Base-by-base conservation (phyloP, 2,888 invertebrate species). In the Sturmia bella region DNA sequence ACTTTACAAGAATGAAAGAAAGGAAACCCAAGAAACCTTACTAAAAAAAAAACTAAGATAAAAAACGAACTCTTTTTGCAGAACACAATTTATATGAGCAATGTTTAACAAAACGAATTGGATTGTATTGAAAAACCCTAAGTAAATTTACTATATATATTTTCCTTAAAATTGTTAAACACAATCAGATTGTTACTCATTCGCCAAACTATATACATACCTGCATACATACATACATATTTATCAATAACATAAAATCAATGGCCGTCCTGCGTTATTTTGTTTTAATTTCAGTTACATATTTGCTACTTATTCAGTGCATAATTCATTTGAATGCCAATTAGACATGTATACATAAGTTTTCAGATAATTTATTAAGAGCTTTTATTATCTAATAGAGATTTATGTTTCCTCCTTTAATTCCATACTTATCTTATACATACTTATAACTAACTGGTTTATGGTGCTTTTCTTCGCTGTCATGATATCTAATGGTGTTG, bases 51-150 rank as follows among this genome's bases (percentile, higher is more conserved):
- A n/a, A n/a, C n/a, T 50, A 50, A 27, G 17, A 27, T 32, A 32
- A 32, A 27, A 32, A 32, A 7, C 32, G 32, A 63, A 9, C 37
- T 68, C 32, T 70, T 32, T 32, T 32, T 70, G 76, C 76, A 56
- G 81, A 27, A 72, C 4, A 48, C 19, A n/a, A 57, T 37, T 41
- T 41, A 57, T 19, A 66, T 37, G 37, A 57, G 48, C 52, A 63
- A 69, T 63, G 54, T 56, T 56, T 61, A 57, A 32, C 15, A 43
- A 63, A 76, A 68, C 59, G 32, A 81, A 77, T 81, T 81, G 81
- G 81, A 80, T 73, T 70, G 56, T 45, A 73, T 68, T 63, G 19
- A 72, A 15, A 63, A 78, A 75, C 52, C 57, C 69, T 66, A 70
- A 78, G 77, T 78, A 82, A 78, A 64, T 70, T 27, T 59, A 43